Evolutionary conservation across 2,797 vertebrate genomes (phyloP).

Genomic region (Parauchenoglanis ngamensis): DNA sequence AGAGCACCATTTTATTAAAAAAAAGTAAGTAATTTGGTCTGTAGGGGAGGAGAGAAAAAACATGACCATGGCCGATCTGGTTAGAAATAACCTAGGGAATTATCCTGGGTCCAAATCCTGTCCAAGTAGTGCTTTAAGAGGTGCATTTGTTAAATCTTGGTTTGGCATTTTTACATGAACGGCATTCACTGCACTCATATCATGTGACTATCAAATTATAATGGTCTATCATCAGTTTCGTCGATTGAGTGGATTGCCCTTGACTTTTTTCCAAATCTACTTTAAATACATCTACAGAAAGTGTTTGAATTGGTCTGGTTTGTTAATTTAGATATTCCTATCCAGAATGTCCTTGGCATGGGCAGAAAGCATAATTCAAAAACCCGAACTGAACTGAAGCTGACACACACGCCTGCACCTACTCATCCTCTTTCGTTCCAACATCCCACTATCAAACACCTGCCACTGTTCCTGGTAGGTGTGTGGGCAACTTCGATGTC

Average conservation of each 20-base stretch:
- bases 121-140: background rate
- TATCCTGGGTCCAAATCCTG: background rate
- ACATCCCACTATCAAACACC: constrained; percentile 30
- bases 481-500: constrained; percentile 39
- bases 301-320: background rate
- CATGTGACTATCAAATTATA: background rate
- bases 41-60: no score
- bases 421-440: constrained; percentile 43
- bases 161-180: background rate
- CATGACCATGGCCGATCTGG: background rate
- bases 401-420: constrained; percentile 6
- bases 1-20: background rate
- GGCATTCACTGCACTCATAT: background rate
- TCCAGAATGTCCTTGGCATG: background rate
- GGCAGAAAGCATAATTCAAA: constrained; percentile 12
- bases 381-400: constrained; percentile 3
- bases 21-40: background rate
- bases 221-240: background rate
- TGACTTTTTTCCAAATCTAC: background rate
- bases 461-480: constrained; percentile 7
- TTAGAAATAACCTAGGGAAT: background rate
- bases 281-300: background rate
- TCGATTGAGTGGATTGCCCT: background rate
- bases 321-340: background rate
- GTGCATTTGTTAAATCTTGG: background rate